Base-by-base conservation (phyloP, 2,888 invertebrate species). In the Thecophora atra region DNA sequence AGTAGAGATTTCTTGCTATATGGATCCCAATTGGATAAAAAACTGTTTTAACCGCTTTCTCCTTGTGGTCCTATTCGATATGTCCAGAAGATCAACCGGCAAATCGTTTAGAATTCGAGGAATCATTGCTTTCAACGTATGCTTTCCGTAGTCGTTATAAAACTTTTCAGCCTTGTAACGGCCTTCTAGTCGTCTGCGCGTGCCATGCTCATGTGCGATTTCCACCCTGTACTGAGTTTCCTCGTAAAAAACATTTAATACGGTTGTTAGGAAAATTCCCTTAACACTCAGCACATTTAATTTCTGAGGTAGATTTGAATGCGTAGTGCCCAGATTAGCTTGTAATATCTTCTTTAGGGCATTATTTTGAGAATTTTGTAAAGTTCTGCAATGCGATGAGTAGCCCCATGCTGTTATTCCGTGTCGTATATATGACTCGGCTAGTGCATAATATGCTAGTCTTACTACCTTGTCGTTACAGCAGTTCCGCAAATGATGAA, bases 101-200 rank as follows among this genome's bases (percentile, higher is more conserved):
- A n/a, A n/a, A n/a, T n/a, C n/a, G n/a, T n/a, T n/a, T n/a, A n/a
- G n/a, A n/a, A n/a, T n/a, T n/a, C n/a, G n/a, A n/a, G n/a, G n/a
- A n/a, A n/a, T 24, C 21, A 2, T 11, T 54, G 19, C 13, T 54
- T 24, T 13, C 54, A 54, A 19, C 3, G 24, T n/a, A 19, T 62
- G 13, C 30, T 62, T 62, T 3, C 62, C 62, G 11, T 62, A 62
- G 7, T 15, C 30, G 37, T 62, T 62, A n/a, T 37, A 26, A 21
- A 62, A 37, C n/a, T 8, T 30, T 3, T n/a, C n/a, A 28, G 8
- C 30, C 30, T 26, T 62, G 28, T n/a, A 62, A 17, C n/a, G 13
- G 17, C 30, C n/a, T 11, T 37, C 19, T 4, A 8, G 15, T 62
- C 60, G 15, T 26, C 19, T 15, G 8, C 62, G 30, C 1, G 62